Evolutionary conservation across 2,113 vertebrate species (phyloP).

Genomic region (Monarcha castaneiventris): DNA sequence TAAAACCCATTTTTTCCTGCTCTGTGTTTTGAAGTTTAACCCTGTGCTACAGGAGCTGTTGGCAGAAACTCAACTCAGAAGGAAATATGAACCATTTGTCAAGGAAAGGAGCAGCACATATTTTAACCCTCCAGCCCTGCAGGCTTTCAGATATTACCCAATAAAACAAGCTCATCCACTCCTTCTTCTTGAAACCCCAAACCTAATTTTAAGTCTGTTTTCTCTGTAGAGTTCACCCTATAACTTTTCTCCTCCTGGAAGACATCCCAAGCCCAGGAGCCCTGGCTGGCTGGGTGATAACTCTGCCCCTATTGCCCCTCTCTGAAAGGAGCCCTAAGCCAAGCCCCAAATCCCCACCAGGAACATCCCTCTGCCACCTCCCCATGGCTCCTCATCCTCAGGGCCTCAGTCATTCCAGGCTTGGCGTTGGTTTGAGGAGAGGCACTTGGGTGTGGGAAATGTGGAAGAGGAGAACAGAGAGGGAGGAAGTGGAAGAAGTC

Average conservation of each 20-base stretch:
- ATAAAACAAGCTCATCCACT: neutral
- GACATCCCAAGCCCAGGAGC: neutral
- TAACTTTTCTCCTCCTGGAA: neutral
- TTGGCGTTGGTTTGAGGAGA: neutral
- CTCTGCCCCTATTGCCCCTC: neutral
- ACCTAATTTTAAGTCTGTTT: neutral
- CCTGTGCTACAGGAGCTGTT: neutral
- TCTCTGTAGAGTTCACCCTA: neutral
- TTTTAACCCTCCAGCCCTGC: neutral
- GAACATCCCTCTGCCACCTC: neutral
- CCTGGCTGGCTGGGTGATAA: neutral
- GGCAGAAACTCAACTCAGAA: neutral
- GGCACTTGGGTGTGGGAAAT: neutral
- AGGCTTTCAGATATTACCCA: constrained; percentile 16
- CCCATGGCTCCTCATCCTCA: neutral
- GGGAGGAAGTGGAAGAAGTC: neutral
- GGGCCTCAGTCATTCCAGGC: neutral
- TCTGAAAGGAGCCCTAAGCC: neutral
- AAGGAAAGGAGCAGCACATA: neutral
- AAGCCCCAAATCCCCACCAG: neutral
- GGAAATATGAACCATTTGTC: constrained; percentile 40
- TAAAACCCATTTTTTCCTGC: neutral
- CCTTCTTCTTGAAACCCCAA: neutral
- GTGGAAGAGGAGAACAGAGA: neutral
- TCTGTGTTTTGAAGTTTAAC: constrained; percentile 6